These are phyloP conservation scores for Drosophila koepferae DNA, from an alignment of 2,888 invertebrate genomes.

Conservation along the genomic window DNA sequence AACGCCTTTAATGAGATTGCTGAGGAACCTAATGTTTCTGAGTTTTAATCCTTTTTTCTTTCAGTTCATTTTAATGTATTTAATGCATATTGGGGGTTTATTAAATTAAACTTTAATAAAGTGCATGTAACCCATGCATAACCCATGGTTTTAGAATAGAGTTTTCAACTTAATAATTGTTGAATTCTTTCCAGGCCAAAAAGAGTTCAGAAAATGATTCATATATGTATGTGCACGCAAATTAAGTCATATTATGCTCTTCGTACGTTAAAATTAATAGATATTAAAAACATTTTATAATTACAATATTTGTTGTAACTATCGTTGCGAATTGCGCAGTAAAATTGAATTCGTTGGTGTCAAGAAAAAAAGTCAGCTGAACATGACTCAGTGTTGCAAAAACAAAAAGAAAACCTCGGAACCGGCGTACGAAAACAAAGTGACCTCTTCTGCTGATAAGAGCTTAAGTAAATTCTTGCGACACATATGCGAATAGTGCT, in stretches of 20 bases:
- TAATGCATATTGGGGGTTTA: neutral
- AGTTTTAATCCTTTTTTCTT: too few species aligned
- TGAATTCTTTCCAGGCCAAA: neutral
- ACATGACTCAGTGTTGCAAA: slow-evolving; percentile 27
- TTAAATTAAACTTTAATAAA: too few species aligned
- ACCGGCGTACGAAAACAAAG: neutral
- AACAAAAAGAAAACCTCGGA: neutral
- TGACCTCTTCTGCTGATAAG: slow-evolving; percentile 3
- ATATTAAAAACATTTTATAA: neutral
- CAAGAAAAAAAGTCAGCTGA: neutral
- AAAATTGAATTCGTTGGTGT: neutral
- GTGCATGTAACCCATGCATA: neutral
- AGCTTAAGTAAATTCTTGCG: neutral
- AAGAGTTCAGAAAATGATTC: neutral
- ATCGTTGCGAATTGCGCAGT: slow-evolving; percentile 34
- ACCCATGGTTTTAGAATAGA: neutral
- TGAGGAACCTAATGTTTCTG: neutral
- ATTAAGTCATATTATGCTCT: too few species aligned
- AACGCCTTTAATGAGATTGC: neutral
- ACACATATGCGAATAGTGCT: neutral
- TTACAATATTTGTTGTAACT: neutral
- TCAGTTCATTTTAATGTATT: too few species aligned
- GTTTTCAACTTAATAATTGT: neutral
- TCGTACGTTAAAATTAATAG: too few species aligned
- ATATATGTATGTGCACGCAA: too few species aligned